Percentiles rank a stretch among this genome's conserved stretches.
phyloP scores from a whole-genome alignment of 2,888 invertebrate genomes.

The Cerastis rubricosa region DNA sequence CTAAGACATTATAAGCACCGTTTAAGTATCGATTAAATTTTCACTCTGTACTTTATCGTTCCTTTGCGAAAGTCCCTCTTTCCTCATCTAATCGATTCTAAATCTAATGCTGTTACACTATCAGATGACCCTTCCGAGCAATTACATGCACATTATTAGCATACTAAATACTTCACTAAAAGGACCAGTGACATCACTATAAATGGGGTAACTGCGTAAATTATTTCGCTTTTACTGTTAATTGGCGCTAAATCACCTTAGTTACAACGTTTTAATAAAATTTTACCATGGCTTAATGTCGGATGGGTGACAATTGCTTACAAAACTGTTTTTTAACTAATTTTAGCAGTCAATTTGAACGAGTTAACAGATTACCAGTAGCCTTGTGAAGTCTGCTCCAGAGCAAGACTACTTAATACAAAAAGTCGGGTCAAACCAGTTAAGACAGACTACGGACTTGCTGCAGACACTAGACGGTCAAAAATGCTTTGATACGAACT shows the following conservation, averaged over 20 bases:
- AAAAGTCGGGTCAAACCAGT: background rate
- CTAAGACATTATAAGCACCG: background rate
- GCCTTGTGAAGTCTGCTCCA: background rate
- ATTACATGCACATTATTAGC: slow-evolving; percentile 48
- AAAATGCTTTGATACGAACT: background rate
- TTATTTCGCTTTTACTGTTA: slow-evolving; percentile 51
- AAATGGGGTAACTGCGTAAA: slow-evolving; percentile 16
- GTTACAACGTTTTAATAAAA: slow-evolving; percentile 16
- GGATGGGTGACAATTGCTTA: slow-evolving; percentile 12
- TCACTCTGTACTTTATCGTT: slow-evolving; percentile 12
- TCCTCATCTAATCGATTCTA: slow-evolving; percentile 23
- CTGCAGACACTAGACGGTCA: background rate
- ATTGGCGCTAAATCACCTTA: slow-evolving; percentile 34
- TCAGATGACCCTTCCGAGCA: slow-evolving; percentile 34
- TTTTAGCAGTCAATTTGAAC: background rate
- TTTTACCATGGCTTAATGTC: slow-evolving; percentile 3
- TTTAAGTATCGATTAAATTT: background rate
- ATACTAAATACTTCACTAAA: slow-evolving; percentile 32
- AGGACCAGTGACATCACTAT: slow-evolving; percentile 32
- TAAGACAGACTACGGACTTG: background rate
- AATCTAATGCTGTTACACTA: slow-evolving; percentile 25
- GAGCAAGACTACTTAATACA: background rate
- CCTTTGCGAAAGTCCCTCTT: slow-evolving; percentile 14
- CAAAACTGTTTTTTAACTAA: background rate
- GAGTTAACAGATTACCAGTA: background rate